phyloP scores from a whole-genome alignment of 2,797 vertebrate genomes.

The Silurus lanzhouensis region DNA sequence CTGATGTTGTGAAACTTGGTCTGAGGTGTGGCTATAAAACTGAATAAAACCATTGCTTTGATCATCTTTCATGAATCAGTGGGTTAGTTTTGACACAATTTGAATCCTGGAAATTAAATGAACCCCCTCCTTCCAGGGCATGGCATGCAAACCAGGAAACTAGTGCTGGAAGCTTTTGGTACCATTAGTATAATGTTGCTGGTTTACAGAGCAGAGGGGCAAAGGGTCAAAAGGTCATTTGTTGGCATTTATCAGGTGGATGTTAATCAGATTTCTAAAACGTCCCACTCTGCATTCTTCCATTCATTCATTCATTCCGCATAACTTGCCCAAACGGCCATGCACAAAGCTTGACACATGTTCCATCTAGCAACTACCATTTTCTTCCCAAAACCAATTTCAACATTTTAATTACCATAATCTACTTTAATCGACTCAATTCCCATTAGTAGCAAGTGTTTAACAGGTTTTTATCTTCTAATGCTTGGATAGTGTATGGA shows the following conservation, averaged over 20 bases:
- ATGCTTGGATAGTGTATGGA: neutral
- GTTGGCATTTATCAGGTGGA: slow-evolving; percentile 57
- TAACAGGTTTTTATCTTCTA: slow-evolving; percentile 20
- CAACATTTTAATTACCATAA: neutral
- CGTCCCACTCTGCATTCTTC: slow-evolving; percentile 52
- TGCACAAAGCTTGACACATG: neutral
- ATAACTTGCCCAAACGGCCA: neutral
- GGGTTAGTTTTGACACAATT: slow-evolving; percentile 26
- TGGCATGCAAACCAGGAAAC: neutral
- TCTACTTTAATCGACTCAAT: neutral
- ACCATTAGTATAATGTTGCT: neutral
- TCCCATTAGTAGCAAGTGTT: neutral
- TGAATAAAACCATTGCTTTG: neutral
- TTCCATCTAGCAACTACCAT: neutral
- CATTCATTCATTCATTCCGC: no score
- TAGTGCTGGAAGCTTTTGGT: neutral
- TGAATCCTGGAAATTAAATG: neutral
- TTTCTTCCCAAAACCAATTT: neutral
- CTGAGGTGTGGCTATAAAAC: neutral
- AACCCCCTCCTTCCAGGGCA: neutral
- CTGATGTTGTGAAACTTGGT: neutral
- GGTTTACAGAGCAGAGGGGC: slow-evolving; percentile 8
- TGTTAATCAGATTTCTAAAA: slow-evolving; percentile 66
- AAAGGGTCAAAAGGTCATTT: slow-evolving; percentile 32
- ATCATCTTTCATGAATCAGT: slow-evolving; percentile 19